These are phyloP conservation scores for Trichomalopsis sarcophagae DNA, from an alignment of 1,140 invertebrate genomes.

Conservation along the genomic window DNA sequence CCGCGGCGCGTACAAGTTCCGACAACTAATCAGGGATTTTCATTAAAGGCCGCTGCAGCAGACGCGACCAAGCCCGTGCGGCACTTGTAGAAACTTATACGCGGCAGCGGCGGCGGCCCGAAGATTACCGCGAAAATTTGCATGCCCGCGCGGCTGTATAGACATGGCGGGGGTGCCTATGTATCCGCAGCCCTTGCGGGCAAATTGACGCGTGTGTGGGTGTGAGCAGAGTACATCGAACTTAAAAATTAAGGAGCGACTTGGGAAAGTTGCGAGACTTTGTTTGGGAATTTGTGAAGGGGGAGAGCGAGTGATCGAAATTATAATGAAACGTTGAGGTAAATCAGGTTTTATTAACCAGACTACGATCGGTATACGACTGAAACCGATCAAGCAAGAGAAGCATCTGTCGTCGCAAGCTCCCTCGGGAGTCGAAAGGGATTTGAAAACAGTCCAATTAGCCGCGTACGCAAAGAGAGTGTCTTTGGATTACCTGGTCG, in stretches of 20 bases:
- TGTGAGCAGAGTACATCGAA: no score
- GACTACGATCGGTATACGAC: no score
- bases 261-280: no score
- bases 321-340: no score
- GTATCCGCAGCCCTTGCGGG: no score
- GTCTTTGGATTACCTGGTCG: slow-evolving; percentile 43
- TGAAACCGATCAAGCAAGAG: no score
- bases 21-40: slow-evolving; percentile 37
- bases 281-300: no score
- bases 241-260: no score
- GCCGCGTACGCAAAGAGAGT: not conserved
- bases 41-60: slow-evolving; percentile 25
- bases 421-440: not conserved
- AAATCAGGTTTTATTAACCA: no score
- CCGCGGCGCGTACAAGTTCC: not conserved
- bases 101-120: not conserved
- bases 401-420: no score
- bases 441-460: slow-evolving; percentile 38
- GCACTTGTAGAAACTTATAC: slow-evolving; percentile 33
- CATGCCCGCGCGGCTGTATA: not conserved
- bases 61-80: not conserved
- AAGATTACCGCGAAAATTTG: slow-evolving; percentile 37
- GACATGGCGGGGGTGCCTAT: not conserved
- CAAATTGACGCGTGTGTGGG: no score
- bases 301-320: no score